Conservation (phyloP, 2,888 invertebrate genomes). For the Cetonia aurata region DNA sequence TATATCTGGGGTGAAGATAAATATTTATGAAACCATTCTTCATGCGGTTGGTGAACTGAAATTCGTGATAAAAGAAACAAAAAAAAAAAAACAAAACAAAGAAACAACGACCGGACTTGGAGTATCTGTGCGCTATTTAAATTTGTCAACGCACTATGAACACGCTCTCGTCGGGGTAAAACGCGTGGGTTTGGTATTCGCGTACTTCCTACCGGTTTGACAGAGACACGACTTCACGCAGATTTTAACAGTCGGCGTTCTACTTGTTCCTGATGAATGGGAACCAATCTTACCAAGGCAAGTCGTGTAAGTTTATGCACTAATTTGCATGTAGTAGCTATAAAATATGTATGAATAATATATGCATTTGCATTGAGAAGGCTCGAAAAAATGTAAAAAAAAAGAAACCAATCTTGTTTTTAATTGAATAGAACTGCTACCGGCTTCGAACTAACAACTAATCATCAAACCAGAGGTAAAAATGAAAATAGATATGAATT, state of each 20-base stretch:
- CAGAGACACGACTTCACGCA: not conserved
- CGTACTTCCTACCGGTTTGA: conserved; percentile 19
- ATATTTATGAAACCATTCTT: conserved; percentile 37
- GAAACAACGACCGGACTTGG: not conserved
- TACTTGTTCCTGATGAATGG: conserved; percentile 65
- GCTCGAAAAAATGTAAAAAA: too few species aligned
- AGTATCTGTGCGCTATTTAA: conserved; percentile 27
- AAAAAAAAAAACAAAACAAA: not conserved
- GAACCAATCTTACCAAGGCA: conserved; percentile 68
- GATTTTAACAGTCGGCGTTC: conserved; percentile 4
- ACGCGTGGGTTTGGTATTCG: conserved; percentile 10
- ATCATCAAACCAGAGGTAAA: too few species aligned
- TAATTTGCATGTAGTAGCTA: not conserved
- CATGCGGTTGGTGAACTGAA: conserved; percentile 42
- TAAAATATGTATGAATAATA: not conserved
- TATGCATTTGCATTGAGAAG: not conserved
- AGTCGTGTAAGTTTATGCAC: conserved; percentile 64
- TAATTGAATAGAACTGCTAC: too few species aligned
- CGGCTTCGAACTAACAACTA: too few species aligned
- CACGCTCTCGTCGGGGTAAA: not conserved
- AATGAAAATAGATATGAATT: too few species aligned
- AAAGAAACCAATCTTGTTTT: too few species aligned
- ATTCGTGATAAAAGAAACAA: conserved; percentile 20
- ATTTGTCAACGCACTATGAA: not conserved
- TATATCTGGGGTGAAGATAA: conserved; percentile 31